Base-by-base conservation (phyloP, 1,140 invertebrate species). In the Drosophila orena region DNA sequence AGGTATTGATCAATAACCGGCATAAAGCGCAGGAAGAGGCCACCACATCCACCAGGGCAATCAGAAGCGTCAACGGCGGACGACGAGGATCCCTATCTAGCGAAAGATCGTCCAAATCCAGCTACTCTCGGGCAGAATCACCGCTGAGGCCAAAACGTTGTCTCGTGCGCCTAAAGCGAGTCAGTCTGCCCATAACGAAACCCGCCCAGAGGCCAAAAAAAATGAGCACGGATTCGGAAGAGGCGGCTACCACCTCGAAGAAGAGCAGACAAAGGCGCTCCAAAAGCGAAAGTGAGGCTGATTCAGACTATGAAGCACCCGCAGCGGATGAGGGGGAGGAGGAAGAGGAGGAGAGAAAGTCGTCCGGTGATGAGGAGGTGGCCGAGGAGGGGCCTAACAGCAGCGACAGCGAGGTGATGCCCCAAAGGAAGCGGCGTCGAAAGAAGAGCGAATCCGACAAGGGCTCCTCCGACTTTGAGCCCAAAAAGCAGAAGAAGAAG, bases 361-460 rank as follows among this genome's bases (percentile, higher is more conserved):
- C 52, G 0, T 40, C 24, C 0, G 70, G 68, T 3, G 54, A 60
- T 10, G 50, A 52, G 27, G 22, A 38, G 11, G 57, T 62, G 8
- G 68, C 4, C 60, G 24, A 24, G 24, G 24, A 43, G 3, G 77
- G 30, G 38, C 69, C n/a, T 0, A 59, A 77, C 7, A 91, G 79
- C 40, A 92, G 88, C 34, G 88, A 61, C 50, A 92, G 91, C 54
- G 91, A 92, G 66, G 77, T 92, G 47, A 90, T 92, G 65, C 91
- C 91, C 2, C 81, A 89, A 40, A 81, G 91, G 0, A 92, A 91
- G 53, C 79, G 89, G 15, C 84, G 91, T 40, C 90, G 77, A 44
- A 81, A 75, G 17, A 66, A 80, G 12, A 68, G 61, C 10, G 77
- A 56, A 22, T 81, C 86, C 4, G 78, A 53, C 2, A 68, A 86